phyloP scores from a whole-genome alignment of 2,888 invertebrate genomes.

The Drosophila mulleri region DNA sequence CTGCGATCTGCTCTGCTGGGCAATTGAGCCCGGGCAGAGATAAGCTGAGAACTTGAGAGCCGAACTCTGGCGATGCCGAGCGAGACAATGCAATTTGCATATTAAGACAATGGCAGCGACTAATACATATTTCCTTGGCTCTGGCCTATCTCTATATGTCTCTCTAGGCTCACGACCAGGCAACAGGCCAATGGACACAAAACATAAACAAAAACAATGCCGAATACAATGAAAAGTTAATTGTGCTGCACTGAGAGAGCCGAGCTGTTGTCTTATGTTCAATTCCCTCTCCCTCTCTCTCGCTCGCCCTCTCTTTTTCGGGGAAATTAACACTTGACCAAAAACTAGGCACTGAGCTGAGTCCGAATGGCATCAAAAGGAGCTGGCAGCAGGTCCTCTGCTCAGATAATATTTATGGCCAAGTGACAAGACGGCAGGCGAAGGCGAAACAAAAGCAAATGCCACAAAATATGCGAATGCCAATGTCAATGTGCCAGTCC shows the following conservation, averaged over 20 bases:
- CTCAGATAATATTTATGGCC: slow-evolving; percentile 73
- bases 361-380: slow-evolving; percentile 31
- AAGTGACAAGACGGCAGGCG: slow-evolving; percentile 48
- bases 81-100: slow-evolving; percentile 75
- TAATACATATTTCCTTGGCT: slow-evolving; percentile 34
- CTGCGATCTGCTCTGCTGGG: slow-evolving; percentile 52
- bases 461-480: slow-evolving; percentile 72
- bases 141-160: background rate
- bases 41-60: slow-evolving; percentile 18
- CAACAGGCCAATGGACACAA: slow-evolving; percentile 4
- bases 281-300: too few relatives aligned
- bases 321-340: slow-evolving; percentile 73
- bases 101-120: slow-evolving; percentile 72
- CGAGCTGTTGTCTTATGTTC: background rate
- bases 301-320: slow-evolving; percentile 21
- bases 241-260: slow-evolving; percentile 46
- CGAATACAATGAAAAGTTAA: slow-evolving; percentile 51
- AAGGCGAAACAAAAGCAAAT: slow-evolving; percentile 53
- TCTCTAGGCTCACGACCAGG: slow-evolving; percentile 37
- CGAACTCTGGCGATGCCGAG: background rate
- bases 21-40: slow-evolving; percentile 59
- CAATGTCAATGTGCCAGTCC: slow-evolving; percentile 10
- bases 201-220: background rate
- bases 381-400: slow-evolving; percentile 13
- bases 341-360: slow-evolving; percentile 17